Evolutionary conservation across 2,888 invertebrate genomes (phyloP), one percentile per base, ranked within the genome.

Genomic region (Amphipyra tragopoginis): DNA sequence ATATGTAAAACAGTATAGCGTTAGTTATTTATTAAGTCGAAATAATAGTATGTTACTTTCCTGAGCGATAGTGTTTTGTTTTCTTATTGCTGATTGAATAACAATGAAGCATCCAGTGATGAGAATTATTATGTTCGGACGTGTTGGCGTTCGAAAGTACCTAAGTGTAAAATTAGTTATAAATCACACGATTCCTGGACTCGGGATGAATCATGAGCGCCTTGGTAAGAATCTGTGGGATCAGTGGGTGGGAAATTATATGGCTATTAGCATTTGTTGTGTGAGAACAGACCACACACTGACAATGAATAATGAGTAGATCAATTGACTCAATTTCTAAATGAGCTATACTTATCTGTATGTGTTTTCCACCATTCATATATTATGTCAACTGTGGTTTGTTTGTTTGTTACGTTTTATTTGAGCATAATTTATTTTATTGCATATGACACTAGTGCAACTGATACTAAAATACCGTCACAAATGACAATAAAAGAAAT

Each of bases 181-280:
- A 77, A 77, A 77, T 69, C 64, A 64, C 59, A 50, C 67, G 59
- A 75, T 78, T 79, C 79, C 77, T 56, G 71, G 76, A 76, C 63
- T 60, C 40, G 29, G 62, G 59, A 73, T 82, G 82, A 81, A 65
- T 81, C 82, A 81, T 55, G 52, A 58, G 42, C 61, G 60, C 40
- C 49, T 62, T 64, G 64, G 64, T 74, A 65, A 63, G 65, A 67
- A 77, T 75, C 65, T 70, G 64, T 65, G 65, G 66, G 71, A 72
- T 45, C 68, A 51, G 74, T 78, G 69, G 70, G 71, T 65, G 51
- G 69, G 57, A 72, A 67, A 67, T 77, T 67, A 74, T 70, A 68
- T 58, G 40, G 63, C 26, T 70, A 65, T 81, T 80, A 69, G 72
- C 59, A 69, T 78, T 71, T 60, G 49, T 63, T 58, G 57, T 52